Percentiles rank a stretch among this genome's conserved stretches.
Conservation (phyloP, 2,888 invertebrate genomes). For the Neria commutata region DNA sequence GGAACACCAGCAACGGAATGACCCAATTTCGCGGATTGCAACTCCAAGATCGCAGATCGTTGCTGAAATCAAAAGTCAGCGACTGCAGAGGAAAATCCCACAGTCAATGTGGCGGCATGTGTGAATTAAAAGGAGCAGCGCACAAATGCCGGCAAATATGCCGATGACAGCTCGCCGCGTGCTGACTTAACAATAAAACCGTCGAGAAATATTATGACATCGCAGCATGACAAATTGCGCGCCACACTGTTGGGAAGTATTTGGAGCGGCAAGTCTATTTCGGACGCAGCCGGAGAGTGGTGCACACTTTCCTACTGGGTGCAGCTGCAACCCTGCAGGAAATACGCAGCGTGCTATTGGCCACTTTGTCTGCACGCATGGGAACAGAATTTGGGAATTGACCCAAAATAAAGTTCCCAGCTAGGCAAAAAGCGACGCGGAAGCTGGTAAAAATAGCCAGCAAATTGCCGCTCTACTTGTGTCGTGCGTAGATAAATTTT, state of each 20-base stretch:
- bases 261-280: conserved; percentile 3
- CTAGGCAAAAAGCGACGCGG: not conserved
- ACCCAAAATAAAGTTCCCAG: not conserved
- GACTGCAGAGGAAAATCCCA: too few relatives aligned
- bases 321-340: not conserved
- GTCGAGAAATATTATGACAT: too few relatives aligned
- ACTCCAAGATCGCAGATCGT: too few relatives aligned
- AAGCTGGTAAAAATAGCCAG: not conserved
- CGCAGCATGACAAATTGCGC: conserved; percentile 42
- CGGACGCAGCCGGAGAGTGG: not conserved
- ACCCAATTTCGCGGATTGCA: too few relatives aligned
- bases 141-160: not conserved
- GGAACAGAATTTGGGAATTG: conserved; percentile 1
- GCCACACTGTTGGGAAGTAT: conserved; percentile 22
- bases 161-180: not conserved
- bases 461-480: not conserved
- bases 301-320: not conserved
- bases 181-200: too few relatives aligned
- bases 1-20: too few relatives aligned
- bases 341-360: not conserved
- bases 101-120: too few relatives aligned
- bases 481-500: not conserved
- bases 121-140: too few relatives aligned
- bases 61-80: too few relatives aligned
- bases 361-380: too few relatives aligned